Conservation (phyloP, 2,797 vertebrate genomes). For the Vultur gryphus region DNA sequence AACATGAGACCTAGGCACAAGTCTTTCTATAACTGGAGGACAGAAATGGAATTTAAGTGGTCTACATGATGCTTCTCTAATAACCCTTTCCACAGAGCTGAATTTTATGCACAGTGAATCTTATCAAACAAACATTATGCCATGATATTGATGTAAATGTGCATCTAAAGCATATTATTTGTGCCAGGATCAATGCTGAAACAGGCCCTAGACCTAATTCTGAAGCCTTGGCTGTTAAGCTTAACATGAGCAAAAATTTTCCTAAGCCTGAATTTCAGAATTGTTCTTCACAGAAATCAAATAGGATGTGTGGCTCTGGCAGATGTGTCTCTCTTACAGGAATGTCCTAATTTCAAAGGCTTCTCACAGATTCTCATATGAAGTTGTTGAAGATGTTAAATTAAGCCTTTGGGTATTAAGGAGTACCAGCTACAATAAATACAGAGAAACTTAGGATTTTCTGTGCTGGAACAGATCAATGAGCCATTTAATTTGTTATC, state of each 20-base stretch:
- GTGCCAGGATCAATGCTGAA: background rate
- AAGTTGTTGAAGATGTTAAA: background rate
- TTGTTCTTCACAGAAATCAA: background rate
- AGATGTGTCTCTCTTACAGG: background rate
- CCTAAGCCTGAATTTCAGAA: background rate
- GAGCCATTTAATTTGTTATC: conserved; percentile 32
- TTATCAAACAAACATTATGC: background rate
- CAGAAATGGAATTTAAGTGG: background rate
- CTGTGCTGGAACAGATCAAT: background rate
- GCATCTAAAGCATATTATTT: background rate
- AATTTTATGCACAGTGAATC: background rate
- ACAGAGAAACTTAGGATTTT: background rate
- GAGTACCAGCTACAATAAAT: background rate
- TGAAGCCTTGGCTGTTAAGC: background rate
- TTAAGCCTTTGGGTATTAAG: background rate
- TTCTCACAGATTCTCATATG: background rate
- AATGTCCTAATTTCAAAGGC: background rate
- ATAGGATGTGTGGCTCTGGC: background rate
- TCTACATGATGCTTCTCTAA: background rate
- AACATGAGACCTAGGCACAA: background rate
- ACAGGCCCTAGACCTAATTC: background rate
- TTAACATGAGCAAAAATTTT: background rate
- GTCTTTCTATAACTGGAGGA: background rate
- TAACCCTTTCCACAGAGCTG: background rate
- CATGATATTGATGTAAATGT: background rate